Percentiles rank a stretch among this genome's conserved stretches.
These are phyloP conservation scores for Anser cygnoides DNA, from an alignment of 2,113 vertebrate genomes.

Conservation along the genomic window DNA sequence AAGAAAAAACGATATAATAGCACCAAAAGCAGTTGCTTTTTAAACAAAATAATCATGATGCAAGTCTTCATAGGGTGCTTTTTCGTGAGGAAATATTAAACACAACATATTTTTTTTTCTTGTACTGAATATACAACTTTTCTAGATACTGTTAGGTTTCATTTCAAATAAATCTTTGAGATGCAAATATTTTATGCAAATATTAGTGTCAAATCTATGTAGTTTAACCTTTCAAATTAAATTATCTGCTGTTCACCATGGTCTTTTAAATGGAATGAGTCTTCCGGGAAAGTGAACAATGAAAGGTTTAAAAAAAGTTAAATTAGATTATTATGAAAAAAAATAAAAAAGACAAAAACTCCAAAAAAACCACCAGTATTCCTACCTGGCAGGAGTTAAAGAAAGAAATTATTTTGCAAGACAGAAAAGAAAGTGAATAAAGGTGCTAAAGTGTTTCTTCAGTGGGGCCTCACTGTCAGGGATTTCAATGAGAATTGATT, in stretches of 20 bases:
- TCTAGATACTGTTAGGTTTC: neutral
- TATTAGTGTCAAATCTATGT: neutral
- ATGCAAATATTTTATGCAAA: constrained; percentile 18
- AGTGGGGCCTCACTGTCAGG: neutral
- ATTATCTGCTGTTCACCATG: neutral
- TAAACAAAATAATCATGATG: constrained; percentile 46
- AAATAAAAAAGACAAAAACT: neutral
- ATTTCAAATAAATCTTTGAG: constrained; percentile 5
- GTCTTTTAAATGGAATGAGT: neutral
- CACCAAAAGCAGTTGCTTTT: constrained; percentile 64
- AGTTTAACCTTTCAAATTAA: neutral
- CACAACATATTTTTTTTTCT: neutral
- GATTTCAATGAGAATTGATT: neutral
- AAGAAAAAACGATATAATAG: constrained; percentile 46
- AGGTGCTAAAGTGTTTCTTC: constrained; percentile 6
- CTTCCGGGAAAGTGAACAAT: neutral
- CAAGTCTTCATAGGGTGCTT: constrained; percentile 61
- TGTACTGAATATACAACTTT: neutral
- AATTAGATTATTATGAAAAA: neutral
- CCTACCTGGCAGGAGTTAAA: neutral
- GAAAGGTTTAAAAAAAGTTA: neutral
- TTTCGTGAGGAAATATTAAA: constrained; percentile 32
- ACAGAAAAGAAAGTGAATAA: neutral
- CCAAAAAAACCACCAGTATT: neutral
- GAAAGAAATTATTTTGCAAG: neutral